A percentile compares a stretch with the other conserved stretches of the same genome.
phyloP scores from a whole-genome alignment of 2,888 invertebrate species.

The Ecliptopera silaceata region DNA sequence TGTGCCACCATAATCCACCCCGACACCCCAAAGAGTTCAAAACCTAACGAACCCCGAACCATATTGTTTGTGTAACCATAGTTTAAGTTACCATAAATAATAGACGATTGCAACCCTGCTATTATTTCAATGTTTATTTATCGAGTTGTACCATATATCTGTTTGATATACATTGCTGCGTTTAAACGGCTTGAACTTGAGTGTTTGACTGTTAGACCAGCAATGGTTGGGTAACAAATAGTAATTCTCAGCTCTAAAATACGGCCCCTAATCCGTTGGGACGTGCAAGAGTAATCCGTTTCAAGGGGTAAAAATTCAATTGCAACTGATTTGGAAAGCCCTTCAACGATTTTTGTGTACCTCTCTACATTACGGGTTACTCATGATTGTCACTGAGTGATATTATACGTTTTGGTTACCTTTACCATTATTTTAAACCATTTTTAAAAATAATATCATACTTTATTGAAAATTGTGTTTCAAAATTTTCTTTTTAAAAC shows the following conservation, averaged over 20 bases:
- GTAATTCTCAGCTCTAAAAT: conserved; percentile 17
- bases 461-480: too few species aligned
- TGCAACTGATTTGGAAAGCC: conserved; percentile 62
- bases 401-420: too few species aligned
- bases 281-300: conserved; percentile 54
- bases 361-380: conserved; percentile 5
- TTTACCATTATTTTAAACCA: too few species aligned
- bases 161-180: conserved; percentile 36
- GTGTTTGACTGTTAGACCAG: conserved; percentile 21
- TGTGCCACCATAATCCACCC: conserved; percentile 24
- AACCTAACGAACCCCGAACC: conserved; percentile 66
- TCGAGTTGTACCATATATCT: neutral
- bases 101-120: conserved; percentile 35
- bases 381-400: neutral
- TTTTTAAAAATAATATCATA: too few species aligned
- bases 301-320: conserved; percentile 62
- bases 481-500: too few species aligned
- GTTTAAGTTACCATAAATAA: conserved; percentile 71
- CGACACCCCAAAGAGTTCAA: conserved; percentile 42
- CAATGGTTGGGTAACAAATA: conserved; percentile 33
- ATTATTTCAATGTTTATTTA: conserved; percentile 26
- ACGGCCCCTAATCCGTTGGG: conserved; percentile 40
- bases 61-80: conserved; percentile 75
- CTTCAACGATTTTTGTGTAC: conserved; percentile 43
- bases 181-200: neutral